These are phyloP conservation scores for Pseudomyrmex flavicornis DNA, from an alignment of 1,140 invertebrate genomes.

Conservation along the genomic window DNA sequence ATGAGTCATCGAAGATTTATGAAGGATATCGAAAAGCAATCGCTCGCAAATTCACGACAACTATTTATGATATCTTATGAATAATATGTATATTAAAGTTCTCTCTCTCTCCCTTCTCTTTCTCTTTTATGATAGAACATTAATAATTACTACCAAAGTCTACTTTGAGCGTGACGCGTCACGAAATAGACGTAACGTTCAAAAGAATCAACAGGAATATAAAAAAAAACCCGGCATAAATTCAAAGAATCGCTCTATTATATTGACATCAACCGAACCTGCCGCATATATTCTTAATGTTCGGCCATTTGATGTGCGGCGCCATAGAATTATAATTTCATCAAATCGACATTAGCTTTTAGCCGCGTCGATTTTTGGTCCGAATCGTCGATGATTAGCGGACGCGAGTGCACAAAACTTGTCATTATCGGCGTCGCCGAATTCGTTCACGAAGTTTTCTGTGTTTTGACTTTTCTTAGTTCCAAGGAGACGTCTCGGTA, in stretches of 20 bases:
- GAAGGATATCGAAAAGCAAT: slow-evolving; percentile 44
- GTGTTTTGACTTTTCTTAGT: slow-evolving; percentile 17
- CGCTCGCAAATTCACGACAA: not conserved
- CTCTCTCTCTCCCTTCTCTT: not conserved
- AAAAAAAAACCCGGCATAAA: slow-evolving; percentile 18
- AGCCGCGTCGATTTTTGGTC: slow-evolving; percentile 48
- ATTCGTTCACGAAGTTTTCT: slow-evolving; percentile 5
- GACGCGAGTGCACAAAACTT: slow-evolving; percentile 2
- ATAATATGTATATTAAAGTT: not conserved
- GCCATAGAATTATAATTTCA: slow-evolving; percentile 78
- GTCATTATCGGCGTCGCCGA: slow-evolving; percentile 33
- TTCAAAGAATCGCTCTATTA: slow-evolving; percentile 77
- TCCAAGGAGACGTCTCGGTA: not conserved
- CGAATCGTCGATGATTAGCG: slow-evolving; percentile 27
- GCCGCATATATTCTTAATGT: slow-evolving; percentile 61
- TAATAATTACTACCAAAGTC: not conserved
- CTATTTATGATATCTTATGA: not conserved
- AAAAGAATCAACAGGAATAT: slow-evolving; percentile 6
- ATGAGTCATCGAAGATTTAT: slow-evolving; percentile 31
- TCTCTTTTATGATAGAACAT: not conserved
- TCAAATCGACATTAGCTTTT: slow-evolving; percentile 71
- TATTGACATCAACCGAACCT: slow-evolving; percentile 74
- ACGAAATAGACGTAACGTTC: not conserved
- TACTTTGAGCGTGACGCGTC: not conserved
- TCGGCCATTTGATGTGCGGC: slow-evolving; percentile 64